A percentile compares a stretch with the other conserved stretches of the same genome.
These are phyloP conservation scores for Polyommatus icarus DNA, from an alignment of 2,888 invertebrate species.

Conservation along the genomic window DNA sequence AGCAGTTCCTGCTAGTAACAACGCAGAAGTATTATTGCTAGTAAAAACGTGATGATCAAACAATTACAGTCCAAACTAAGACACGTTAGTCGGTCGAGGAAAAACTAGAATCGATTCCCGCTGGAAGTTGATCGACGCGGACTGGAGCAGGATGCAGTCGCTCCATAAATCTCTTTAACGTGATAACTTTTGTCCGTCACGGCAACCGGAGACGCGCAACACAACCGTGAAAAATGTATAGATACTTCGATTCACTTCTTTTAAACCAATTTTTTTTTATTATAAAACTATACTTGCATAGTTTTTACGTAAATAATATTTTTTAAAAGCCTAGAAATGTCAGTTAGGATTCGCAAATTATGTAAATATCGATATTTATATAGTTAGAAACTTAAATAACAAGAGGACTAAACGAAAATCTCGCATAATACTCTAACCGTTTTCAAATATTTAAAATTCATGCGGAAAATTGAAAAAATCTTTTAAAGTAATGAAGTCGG, in stretches of 20 bases:
- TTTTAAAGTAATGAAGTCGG: constrained; percentile 51
- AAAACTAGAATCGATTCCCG: constrained; percentile 39
- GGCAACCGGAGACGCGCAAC: constrained; percentile 50
- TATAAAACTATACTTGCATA: no score
- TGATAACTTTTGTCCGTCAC: constrained; percentile 55
- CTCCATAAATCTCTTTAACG: constrained; percentile 53
- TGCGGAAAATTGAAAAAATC: constrained; percentile 48
- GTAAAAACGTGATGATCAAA: background rate
- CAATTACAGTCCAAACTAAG: constrained; percentile 7
- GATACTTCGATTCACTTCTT: background rate
- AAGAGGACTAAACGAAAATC: background rate
- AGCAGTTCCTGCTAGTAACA: background rate
- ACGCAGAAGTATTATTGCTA: background rate
- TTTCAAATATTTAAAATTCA: constrained; percentile 42
- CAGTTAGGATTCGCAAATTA: no score
- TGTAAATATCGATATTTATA: background rate
- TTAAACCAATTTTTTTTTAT: background rate
- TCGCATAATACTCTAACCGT: constrained; percentile 37
- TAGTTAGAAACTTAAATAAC: background rate
- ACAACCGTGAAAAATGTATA: constrained; percentile 20
- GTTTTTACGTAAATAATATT: no score
- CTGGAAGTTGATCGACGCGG: constrained; percentile 41
- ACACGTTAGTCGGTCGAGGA: constrained; percentile 2
- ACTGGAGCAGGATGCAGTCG: constrained; percentile 46
- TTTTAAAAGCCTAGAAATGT: no score